A percentile compares a stretch with the other conserved stretches of the same genome.
Conservation (phyloP, 2,888 invertebrate species). For the Drosophila dives region DNA sequence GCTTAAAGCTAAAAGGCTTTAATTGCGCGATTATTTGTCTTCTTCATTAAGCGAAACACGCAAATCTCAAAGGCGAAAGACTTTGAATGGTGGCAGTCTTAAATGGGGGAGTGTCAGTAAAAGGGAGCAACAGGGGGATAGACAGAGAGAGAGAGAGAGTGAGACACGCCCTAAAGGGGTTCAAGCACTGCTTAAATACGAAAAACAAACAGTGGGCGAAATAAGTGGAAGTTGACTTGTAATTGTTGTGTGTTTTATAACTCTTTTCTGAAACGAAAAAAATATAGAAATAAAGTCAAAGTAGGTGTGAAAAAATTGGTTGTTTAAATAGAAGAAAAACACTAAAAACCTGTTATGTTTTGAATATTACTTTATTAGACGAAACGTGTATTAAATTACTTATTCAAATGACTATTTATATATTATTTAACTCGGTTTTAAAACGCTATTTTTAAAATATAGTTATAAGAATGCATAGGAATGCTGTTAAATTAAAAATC, state of each 20-base stretch:
- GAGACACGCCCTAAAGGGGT: neutral
- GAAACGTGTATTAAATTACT: neutral
- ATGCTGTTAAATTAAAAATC: too few relatives aligned
- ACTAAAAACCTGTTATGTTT: neutral
- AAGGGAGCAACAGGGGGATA: slow-evolving; percentile 10
- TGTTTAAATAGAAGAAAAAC: neutral
- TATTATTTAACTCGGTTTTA: neutral
- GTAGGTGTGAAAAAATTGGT: neutral
- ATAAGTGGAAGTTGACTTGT: slow-evolving; percentile 40
- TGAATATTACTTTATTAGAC: neutral
- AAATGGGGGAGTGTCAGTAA: slow-evolving; percentile 6
- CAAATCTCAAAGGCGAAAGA: slow-evolving; percentile 77
- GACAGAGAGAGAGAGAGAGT: neutral
- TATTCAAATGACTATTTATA: too few relatives aligned
- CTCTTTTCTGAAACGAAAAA: neutral
- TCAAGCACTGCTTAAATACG: slow-evolving; percentile 3
- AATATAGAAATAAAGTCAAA: neutral
- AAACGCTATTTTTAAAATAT: neutral
- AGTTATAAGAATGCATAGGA: too few relatives aligned
- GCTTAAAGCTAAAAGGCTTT: slow-evolving; percentile 84
- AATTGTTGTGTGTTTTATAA: neutral
- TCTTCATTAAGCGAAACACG: slow-evolving; percentile 83
- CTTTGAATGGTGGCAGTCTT: slow-evolving; percentile 13
- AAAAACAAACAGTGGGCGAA: slow-evolving; percentile 53
- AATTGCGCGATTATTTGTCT: slow-evolving; percentile 84